These are phyloP conservation scores for Drosophila kanekoi DNA, from an alignment of 2,888 invertebrate genomes.

Conservation along the genomic window DNA sequence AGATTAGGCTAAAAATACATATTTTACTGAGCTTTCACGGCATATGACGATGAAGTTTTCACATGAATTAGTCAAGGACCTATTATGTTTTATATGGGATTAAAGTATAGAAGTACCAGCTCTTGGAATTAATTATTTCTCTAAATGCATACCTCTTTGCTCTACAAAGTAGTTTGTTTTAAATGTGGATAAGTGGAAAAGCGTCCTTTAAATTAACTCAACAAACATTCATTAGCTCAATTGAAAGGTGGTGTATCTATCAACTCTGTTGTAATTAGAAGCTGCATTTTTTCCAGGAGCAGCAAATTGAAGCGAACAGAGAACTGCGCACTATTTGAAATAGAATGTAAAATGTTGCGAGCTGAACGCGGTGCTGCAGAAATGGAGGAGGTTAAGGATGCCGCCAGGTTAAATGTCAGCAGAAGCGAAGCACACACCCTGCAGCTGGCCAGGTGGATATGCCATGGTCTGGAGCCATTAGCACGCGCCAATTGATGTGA, in stretches of 20 bases:
- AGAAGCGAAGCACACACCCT: constrained; percentile 7
- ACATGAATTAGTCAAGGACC: too few relatives aligned
- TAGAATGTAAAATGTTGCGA: background rate
- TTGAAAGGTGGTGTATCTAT: background rate
- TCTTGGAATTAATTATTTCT: too few relatives aligned
- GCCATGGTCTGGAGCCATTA: constrained; percentile 45
- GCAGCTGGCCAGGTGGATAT: constrained; percentile 21
- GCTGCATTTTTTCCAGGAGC: constrained; percentile 4
- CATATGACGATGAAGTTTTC: too few relatives aligned
- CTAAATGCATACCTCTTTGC: background rate
- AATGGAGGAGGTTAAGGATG: constrained; percentile 22
- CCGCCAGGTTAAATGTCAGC: constrained; percentile 47
- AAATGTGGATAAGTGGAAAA: background rate
- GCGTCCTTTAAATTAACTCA: background rate
- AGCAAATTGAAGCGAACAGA: constrained; percentile 6
- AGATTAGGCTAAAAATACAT: too few relatives aligned
- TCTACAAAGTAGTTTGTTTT: background rate
- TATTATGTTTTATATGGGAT: too few relatives aligned
- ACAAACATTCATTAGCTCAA: background rate
- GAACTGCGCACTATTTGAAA: constrained; percentile 13
- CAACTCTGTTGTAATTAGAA: constrained; percentile 15
- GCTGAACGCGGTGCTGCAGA: background rate
- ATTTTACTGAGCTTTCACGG: too few relatives aligned
- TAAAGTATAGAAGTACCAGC: too few relatives aligned
- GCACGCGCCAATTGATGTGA: constrained; percentile 63